A percentile compares a stretch with the other conserved stretches of the same genome.
Evolutionary conservation across 2,888 invertebrate species (phyloP).

Genomic region (Lordiphosa fenestrarum): DNA sequence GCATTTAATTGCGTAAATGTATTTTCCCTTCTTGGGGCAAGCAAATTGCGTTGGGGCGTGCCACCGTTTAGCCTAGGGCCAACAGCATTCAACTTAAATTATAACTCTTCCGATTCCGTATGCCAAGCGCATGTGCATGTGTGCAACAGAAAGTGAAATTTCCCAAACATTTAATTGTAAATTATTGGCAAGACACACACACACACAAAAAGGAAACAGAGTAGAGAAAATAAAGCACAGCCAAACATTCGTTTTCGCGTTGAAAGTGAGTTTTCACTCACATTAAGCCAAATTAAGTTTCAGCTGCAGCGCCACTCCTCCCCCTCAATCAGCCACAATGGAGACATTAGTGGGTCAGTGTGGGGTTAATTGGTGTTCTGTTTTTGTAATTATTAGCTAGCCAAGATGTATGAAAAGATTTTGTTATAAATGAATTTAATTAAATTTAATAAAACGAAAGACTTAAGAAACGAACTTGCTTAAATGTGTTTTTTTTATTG

Average conservation of each 20-base stretch:
- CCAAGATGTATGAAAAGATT: not conserved
- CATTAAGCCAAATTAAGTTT: constrained; percentile 2
- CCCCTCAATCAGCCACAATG: not conserved
- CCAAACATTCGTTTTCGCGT: constrained; percentile 3
- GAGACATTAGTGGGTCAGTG: constrained; percentile 12
- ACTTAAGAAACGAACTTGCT: constrained; percentile 16
- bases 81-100: no score
- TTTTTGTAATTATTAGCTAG: not conserved
- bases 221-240: not conserved
- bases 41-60: no score
- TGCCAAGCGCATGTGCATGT: constrained; percentile 1
- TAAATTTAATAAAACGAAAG: constrained; percentile 7
- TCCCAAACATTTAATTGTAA: constrained; percentile 2
- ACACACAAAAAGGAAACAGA: not conserved
- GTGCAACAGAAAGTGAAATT: constrained; percentile 11
- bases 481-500: no score
- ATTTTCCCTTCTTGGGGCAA: no score
- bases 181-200: constrained; percentile 6
- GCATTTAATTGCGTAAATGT: no score
- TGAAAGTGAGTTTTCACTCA: constrained; percentile 9
- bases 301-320: no score
- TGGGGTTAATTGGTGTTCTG: constrained; percentile 7
- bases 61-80: no score
- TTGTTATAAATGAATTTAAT: not conserved
- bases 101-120: constrained; percentile 16